phyloP scores from a whole-genome alignment of 2,113 vertebrate genomes.

The Cavia porcellus region DNA sequence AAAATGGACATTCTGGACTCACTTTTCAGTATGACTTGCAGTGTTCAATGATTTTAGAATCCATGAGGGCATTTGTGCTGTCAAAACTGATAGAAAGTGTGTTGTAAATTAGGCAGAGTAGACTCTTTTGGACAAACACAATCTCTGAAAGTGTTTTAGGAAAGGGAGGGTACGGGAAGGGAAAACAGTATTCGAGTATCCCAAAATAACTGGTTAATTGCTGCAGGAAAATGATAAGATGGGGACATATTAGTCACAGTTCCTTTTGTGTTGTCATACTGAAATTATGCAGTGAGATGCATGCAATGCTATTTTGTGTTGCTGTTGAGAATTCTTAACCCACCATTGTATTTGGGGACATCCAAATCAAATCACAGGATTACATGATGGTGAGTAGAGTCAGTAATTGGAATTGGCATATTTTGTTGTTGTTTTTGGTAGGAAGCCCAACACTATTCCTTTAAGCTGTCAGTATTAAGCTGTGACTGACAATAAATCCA shows the following conservation, averaged over 20 bases:
- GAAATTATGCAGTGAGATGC: constrained; percentile 74
- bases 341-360: neutral
- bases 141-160: constrained; percentile 72
- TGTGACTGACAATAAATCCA: neutral
- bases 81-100: neutral
- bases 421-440: neutral
- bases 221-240: constrained; percentile 86
- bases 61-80: neutral
- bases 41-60: neutral
- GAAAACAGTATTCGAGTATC: constrained; percentile 76
- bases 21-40: neutral
- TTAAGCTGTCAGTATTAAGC: neutral
- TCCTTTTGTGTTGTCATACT: constrained; percentile 82
- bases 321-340: constrained; percentile 41
- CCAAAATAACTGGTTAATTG: constrained; percentile 84
- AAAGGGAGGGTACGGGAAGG: constrained; percentile 76
- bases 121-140: constrained; percentile 59
- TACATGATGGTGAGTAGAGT: neutral
- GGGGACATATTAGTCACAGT: constrained; percentile 82
- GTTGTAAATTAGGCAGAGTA: constrained; percentile 4
- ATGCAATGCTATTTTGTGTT: constrained; percentile 57
- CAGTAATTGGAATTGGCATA: neutral
- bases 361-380: constrained; percentile 7
- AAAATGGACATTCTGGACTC: neutral
- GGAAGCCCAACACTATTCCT: neutral